Base-by-base conservation (phyloP, 2,797 vertebrate genomes). In the Erpetoichthys calabaricus region DNA sequence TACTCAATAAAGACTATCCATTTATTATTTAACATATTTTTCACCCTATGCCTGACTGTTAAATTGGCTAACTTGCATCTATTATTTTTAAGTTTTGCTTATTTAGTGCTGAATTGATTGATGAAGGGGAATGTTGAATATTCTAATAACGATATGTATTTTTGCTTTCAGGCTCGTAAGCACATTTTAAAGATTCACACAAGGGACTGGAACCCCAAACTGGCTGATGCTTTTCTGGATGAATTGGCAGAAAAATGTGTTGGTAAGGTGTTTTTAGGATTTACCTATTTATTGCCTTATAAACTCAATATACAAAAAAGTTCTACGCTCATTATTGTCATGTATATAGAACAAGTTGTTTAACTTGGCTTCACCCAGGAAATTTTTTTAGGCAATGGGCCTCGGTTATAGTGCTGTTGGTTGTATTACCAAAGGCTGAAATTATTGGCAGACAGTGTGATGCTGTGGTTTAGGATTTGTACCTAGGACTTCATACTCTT, bases 171-270 rank as follows among this genome's bases (percentile, higher is more conserved):
- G 96, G 94, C 96, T 79, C 89, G 95, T 86, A 99, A 96, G 88
- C 95, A 97, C 81, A 98, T 99, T 81, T 79, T 99, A 74, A 85
- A 97, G 77, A 98, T 99, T 73, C 94, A 99, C 79, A 99, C 96
- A 60, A 86, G 90, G 80, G 92, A 96, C 70, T 99, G 96, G 96
- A 94, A 84, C 78, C 96, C 96, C 64, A 94, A 87, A 78, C 70
- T 98, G 72, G 86, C 91, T 63, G 88, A 92, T 79, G 78, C 84
- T 75, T 99, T 99, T 80, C 76, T 98, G 68, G 88, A 90, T 68
- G 96, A 99, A 79, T 78, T 99, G 68, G 90, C 96, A 69, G 96
- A 98, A 86, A 97, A 94, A 89, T 99, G 93, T 82, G 94, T 98
- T 64, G 96, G 96, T 99, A 83, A 93, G 25, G 25, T 25, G 25